A percentile compares a stretch with the other conserved stretches of the same genome.
Conservation (phyloP, 35 echinoderm and acorn worm genomes). For the Anneissia japonica region DNA sequence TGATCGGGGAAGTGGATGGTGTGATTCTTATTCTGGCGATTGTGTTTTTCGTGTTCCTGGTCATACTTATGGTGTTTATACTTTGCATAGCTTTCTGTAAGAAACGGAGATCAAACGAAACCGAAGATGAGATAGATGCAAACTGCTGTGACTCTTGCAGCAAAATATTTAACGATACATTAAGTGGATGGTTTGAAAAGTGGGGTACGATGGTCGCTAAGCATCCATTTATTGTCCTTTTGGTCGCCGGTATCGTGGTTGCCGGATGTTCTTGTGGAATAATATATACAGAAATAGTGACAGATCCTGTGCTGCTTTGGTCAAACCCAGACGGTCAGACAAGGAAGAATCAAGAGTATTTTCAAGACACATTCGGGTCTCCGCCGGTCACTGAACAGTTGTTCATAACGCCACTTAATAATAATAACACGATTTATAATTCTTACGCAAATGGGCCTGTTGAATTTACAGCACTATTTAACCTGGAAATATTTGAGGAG, state of each 20-base stretch:
- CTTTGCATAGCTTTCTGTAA: neutral
- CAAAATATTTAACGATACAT: neutral
- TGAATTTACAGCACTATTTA: neutral
- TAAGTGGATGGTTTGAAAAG: neutral
- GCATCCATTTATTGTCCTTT: neutral
- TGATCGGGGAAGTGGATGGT: conserved; percentile 47
- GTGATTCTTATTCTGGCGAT: conserved; percentile 41
- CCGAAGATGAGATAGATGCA: neutral
- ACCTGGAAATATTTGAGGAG: neutral
- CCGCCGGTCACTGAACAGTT: conserved; percentile 10
- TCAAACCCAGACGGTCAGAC: conserved; percentile 20
- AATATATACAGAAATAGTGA: conserved; percentile 7
- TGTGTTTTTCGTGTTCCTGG: neutral
- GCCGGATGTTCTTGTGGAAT: neutral
- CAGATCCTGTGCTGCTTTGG: conserved; percentile 64
- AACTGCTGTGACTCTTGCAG: neutral
- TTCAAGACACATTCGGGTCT: conserved; percentile 47
- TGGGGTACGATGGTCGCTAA: neutral
- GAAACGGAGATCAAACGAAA: neutral
- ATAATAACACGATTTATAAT: neutral
- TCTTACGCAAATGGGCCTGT: neutral
- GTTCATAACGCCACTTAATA: neutral
- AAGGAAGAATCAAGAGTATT: conserved; percentile 42
- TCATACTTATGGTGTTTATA: neutral
- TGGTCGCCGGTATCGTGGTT: neutral